These are phyloP conservation scores for Haliclona indistincta DNA, from an alignment of 37 sponge, comb jelly and placozoan genomes.

Conservation along the genomic window DNA sequence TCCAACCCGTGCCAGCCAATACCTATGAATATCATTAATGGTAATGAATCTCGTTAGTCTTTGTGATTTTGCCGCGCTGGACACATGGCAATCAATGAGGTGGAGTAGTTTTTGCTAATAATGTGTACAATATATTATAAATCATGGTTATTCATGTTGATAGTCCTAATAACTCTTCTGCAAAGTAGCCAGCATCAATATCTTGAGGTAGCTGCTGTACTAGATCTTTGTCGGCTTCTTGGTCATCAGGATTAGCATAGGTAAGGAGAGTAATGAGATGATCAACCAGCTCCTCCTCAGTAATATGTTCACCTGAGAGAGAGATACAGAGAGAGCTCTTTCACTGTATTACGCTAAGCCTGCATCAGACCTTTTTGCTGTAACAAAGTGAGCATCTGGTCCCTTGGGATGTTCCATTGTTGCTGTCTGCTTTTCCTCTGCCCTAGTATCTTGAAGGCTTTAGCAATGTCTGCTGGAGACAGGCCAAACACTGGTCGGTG, in stretches of 20 bases:
- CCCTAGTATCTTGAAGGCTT: constrained; percentile 80
- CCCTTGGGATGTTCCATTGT: constrained; percentile 50
- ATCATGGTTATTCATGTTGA: constrained; percentile 10
- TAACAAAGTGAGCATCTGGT: constrained; percentile 61
- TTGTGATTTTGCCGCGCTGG: background rate
- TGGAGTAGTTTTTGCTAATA: background rate
- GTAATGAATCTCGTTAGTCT: too few relatives aligned
- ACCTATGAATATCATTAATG: background rate
- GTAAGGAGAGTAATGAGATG: constrained; percentile 86
- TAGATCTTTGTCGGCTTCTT: constrained; percentile 56
- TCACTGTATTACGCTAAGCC: background rate
- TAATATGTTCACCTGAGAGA: constrained; percentile 86
- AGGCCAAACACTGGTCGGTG: constrained; percentile 96
- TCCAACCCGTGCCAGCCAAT: background rate
- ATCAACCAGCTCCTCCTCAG: constrained; percentile 91
- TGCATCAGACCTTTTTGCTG: constrained; percentile 67
- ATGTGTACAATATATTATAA: background rate
- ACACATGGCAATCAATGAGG: background rate
- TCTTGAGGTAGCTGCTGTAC: constrained; percentile 46
- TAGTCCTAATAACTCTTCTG: constrained; percentile 79
- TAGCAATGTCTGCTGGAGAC: constrained; percentile 54
- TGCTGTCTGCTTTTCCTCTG: constrained; percentile 21
- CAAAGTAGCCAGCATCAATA: constrained; percentile 65
- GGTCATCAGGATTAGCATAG: constrained; percentile 30
- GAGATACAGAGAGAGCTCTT: background rate